Evolutionary conservation across 2,113 vertebrate species (phyloP).

Genomic region (Mastomys coucha): DNA sequence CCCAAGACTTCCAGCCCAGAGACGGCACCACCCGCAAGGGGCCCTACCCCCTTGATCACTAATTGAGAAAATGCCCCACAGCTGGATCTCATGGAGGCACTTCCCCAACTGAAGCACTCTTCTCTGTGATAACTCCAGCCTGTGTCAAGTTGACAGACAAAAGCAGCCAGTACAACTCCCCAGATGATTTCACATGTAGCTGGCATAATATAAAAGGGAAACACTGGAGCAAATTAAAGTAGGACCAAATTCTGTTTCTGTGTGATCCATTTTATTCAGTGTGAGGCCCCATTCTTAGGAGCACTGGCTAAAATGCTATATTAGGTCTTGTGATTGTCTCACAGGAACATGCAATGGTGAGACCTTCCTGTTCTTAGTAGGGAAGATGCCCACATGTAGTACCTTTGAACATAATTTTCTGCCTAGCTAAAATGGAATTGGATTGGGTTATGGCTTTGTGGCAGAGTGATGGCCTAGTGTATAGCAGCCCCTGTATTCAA

Average conservation of each 20-base stretch:
- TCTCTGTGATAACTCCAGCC: too few species aligned
- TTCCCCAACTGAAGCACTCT: too few species aligned
- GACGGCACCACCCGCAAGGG: too few species aligned
- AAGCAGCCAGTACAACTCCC: too few species aligned
- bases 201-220: background rate
- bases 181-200: rapidly evolving
- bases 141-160: too few species aligned
- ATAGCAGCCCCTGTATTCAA: background rate
- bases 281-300: background rate
- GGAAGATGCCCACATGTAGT: background rate
- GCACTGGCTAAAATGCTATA: background rate
- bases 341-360: background rate
- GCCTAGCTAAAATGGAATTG: background rate
- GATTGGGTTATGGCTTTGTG: background rate
- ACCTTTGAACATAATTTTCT: background rate
- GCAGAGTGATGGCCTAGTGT: background rate
- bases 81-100: too few species aligned
- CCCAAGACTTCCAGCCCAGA: too few species aligned
- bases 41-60: too few species aligned
- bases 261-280: background rate
- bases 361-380: background rate
- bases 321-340: background rate
- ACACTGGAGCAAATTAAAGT: background rate
- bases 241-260: background rate
- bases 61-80: too few species aligned